Evolutionary conservation across 1,140 invertebrate genomes (phyloP), one percentile per base, ranked within the genome.

Genomic region (Drosophila littoralis): DNA sequence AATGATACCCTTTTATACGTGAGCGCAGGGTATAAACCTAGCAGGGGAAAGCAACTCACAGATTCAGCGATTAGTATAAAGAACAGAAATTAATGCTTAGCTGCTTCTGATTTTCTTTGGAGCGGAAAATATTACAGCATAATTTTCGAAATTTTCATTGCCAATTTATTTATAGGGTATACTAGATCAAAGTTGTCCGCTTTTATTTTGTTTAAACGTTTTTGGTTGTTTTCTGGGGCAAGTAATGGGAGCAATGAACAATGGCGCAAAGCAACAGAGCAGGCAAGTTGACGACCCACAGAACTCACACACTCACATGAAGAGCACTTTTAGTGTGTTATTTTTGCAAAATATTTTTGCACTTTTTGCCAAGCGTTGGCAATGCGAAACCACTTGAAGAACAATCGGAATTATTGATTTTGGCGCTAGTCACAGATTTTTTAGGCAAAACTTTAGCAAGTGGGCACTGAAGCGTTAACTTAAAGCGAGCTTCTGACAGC

Each of bases 341-440:
- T 65, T 68, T 63, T 59, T 57, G 48, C 32, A 13, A 35, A 36
- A 46, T 36, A 36, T 79, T 75, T 58, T 81, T 77, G 42, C 59
- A n/a, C n/a, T 13, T 59, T 70, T 15, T 13, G 15, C n/a, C 22
- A 40, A 52, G 7, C 38, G 28, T 22, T 51, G 61, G 79, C 54
- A 67, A 77, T 77, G 48, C 54, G 79, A 86, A 80, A 86, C 83
- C 83, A 82, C 79, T 82, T 88, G 60, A 86, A 57, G 61, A 43
- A 43, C 66, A 9, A 45, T 54, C 55, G 61, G 59, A 75, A 46
- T 69, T 88, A 88, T 88, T 88, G 83, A 89, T 88, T 88, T 83
- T 79, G 68, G 22, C 73, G 75, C 79, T 88, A 89, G 76, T 60
- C 58, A 51, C 73, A 89, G 84, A 86, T 86, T 89, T 80, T 79